Evolutionary conservation across 1,140 invertebrate genomes (phyloP).

Genomic region (Philopotamus ludificatus): DNA sequence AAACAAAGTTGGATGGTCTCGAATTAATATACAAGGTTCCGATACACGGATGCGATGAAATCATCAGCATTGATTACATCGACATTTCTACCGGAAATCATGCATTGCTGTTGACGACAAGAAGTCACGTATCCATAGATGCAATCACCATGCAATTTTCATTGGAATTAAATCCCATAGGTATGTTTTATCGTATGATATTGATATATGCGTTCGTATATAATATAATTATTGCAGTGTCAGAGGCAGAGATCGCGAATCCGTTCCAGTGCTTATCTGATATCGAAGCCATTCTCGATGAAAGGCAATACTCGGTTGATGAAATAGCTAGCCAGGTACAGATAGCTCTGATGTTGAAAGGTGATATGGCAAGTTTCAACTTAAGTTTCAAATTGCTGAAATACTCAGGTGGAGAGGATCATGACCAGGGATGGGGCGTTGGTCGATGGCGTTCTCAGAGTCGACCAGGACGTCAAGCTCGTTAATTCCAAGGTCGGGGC

Average conservation of each 20-base stretch:
- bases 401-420: background rate
- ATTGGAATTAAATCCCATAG: background rate
- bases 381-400: background rate
- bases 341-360: background rate
- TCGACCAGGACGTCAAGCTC: conserved; percentile 27
- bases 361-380: background rate
- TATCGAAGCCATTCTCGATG: conserved; percentile 26
- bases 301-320: conserved; percentile 23
- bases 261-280: conserved; percentile 26
- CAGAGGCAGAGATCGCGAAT: conserved; percentile 15
- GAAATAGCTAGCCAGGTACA: conserved; percentile 24
- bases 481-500: conserved; percentile 14
- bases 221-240: conserved; percentile 4
- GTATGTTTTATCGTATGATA: background rate
- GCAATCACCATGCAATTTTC: background rate
- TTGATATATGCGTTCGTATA: background rate
- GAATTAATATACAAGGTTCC: conserved; percentile 8
- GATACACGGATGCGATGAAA: background rate
- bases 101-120: conserved; percentile 11
- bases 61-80: conserved; percentile 26
- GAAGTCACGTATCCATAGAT: background rate
- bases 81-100: conserved; percentile 17
- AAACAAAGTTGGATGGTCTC: conserved; percentile 19
- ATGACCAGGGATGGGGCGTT: conserved; percentile 19
- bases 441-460: conserved; percentile 26